A percentile compares a stretch with the other conserved stretches of the same genome.
Conservation (phyloP, 2,888 invertebrate species). For the Cephus nigrinus region DNA sequence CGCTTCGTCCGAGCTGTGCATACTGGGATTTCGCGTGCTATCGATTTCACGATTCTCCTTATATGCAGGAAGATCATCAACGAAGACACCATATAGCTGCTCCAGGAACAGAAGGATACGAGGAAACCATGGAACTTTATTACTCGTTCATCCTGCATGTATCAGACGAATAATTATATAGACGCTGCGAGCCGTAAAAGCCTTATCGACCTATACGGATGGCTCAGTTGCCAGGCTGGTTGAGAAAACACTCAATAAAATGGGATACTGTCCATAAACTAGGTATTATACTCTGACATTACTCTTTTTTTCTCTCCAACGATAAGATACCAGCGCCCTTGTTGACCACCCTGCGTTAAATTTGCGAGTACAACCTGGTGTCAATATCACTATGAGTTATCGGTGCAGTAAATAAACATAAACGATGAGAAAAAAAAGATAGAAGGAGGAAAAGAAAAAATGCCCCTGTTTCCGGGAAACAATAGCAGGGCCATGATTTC, state of each 20-base stretch:
- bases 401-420: not conserved
- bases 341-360: not conserved
- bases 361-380: not conserved
- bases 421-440: not conserved
- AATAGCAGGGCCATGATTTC: not conserved
- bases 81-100: not conserved
- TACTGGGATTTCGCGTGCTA: not conserved
- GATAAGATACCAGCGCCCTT: not conserved
- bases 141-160: not conserved
- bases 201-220: constrained; percentile 29
- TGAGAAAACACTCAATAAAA: constrained; percentile 33
- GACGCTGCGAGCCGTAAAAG: constrained; percentile 39
- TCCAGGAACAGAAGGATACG: not conserved
- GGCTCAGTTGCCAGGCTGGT: constrained; percentile 12
- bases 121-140: not conserved
- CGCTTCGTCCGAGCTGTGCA: not conserved
- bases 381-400: not conserved
- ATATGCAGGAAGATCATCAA: not conserved
- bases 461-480: not conserved
- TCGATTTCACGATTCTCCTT: not conserved
- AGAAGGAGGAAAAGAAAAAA: not conserved
- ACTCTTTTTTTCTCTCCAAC: not conserved
- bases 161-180: constrained; percentile 35
- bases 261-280: constrained; percentile 33
- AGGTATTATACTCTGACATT: constrained; percentile 21